These are phyloP conservation scores for Eupithecia tripunctaria DNA, from an alignment of 2,888 invertebrate species.

Conservation along the genomic window DNA sequence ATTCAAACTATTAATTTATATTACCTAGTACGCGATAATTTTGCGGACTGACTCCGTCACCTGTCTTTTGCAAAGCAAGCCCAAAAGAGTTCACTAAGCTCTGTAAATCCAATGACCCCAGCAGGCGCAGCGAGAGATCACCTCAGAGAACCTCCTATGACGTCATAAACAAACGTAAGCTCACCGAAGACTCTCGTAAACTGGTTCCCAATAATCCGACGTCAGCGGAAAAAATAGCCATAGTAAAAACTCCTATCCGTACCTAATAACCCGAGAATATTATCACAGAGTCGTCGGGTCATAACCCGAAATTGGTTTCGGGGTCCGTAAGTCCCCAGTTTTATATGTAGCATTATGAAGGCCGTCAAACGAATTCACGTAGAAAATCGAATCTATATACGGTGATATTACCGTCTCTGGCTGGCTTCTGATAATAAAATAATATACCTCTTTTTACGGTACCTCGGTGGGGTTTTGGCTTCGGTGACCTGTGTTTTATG, in stretches of 20 bases:
- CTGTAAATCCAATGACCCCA: constrained; percentile 32
- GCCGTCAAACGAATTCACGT: constrained; percentile 86
- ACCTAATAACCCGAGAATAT: constrained; percentile 85
- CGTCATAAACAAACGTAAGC: constrained; percentile 76
- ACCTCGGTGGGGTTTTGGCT: constrained; percentile 58
- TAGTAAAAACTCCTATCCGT: constrained; percentile 84
- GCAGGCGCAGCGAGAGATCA: constrained; percentile 18
- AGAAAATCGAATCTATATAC: constrained; percentile 86
- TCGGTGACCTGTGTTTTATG: constrained; percentile 48
- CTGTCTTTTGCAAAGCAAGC: background rate
- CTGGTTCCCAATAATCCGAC: constrained; percentile 78
- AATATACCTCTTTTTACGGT: constrained; percentile 81
- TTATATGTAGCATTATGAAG: constrained; percentile 85
- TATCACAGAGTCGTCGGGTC: constrained; percentile 85
- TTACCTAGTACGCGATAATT: background rate
- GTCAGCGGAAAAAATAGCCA: constrained; percentile 84
- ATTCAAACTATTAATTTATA: background rate
- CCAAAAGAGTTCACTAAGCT: constrained; percentile 33
- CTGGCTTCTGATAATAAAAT: constrained; percentile 83
- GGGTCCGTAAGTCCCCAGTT: constrained; percentile 85
- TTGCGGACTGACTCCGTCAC: background rate
- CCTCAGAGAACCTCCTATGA: constrained; percentile 52
- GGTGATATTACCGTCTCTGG: constrained; percentile 81
- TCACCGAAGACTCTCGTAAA: constrained; percentile 73
- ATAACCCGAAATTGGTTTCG: constrained; percentile 85